Evolutionary conservation across 2,888 invertebrate genomes (phyloP), one percentile per base, ranked within the genome.

Genomic region (Oegoconia quadripuncta): DNA sequence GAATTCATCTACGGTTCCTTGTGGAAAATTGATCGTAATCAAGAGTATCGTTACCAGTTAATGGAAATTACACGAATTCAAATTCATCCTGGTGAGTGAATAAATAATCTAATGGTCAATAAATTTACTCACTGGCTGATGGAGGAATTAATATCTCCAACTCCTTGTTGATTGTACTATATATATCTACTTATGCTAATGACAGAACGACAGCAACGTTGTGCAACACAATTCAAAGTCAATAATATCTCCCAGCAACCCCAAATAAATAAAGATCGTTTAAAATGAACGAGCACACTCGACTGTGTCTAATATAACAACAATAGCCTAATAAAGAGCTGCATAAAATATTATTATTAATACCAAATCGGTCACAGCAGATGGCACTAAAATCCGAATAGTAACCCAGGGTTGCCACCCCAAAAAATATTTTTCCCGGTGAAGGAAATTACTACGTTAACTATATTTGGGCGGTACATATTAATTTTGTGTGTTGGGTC

Each of bases 401-500:
- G 35, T 44, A 41, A 56, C 69, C 55, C 35, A 52, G 45, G 48
- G 50, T 52, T 55, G 51, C 57, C 51, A 61, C 61, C 64, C 60
- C 42, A 34, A 43, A 37, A 41, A 58, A 59, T 57, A 54, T 55
- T 55, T 63, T 52, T 48, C 46, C 49, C 39, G 41, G 50, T 51
- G 63, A 70, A 52, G 54, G 64, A 69, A 76, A 73, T 71, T 70
- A 73, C 72, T 56, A 59, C 54, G 67, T 73, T 72, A 76, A 76
- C 70, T 76, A 65, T 74, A 74, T 77, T 82, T 79, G 77, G 75
- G 75, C 68, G 74, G 73, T 72, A 68, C 73, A 70, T 76, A 75
- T 80, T 82, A 74, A 79, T 83, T 78, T 74, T 77, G 76, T 73
- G 74, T 77, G 74, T 74, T 68, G 68, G 64, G 65, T 63, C 64